These are phyloP conservation scores for Monodelphis domestica DNA, from an alignment of 2,797 vertebrate genomes.

Conservation along the genomic window DNA sequence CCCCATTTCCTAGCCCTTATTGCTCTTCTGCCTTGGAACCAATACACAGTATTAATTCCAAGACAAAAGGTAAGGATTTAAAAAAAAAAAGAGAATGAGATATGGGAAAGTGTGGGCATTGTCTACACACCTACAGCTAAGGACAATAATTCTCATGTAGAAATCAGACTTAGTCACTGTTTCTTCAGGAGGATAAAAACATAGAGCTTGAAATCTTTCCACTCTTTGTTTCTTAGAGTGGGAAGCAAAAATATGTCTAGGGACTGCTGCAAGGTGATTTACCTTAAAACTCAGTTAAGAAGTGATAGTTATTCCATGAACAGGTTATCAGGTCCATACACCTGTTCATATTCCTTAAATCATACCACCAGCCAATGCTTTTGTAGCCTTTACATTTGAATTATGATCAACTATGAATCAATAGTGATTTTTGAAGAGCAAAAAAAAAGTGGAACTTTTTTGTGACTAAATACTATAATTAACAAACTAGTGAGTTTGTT, in stretches of 20 bases:
- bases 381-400: background rate
- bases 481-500: background rate
- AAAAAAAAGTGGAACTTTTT: background rate
- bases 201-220: background rate
- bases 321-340: background rate
- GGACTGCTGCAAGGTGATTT: background rate
- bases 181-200: background rate
- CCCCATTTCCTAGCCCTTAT: too few relatives aligned
- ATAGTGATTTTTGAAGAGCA: background rate
- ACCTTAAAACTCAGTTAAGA: constrained; percentile 22
- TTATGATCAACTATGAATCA: background rate
- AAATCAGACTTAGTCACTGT: background rate
- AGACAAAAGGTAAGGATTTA: too few relatives aligned
- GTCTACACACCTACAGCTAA: background rate
- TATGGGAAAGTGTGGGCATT: background rate
- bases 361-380: background rate
- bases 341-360: background rate
- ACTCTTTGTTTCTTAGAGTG: constrained; percentile 3
- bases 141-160: background rate
- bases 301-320: too few relatives aligned
- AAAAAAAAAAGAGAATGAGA: constrained; percentile 11
- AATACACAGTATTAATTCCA: too few relatives aligned
- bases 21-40: too few relatives aligned
- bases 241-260: background rate
- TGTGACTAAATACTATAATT: background rate